A percentile compares a stretch with the other conserved stretches of the same genome.
These are phyloP conservation scores for Ciconia nigra DNA, from an alignment of 2,797 vertebrate genomes.

Conservation along the genomic window DNA sequence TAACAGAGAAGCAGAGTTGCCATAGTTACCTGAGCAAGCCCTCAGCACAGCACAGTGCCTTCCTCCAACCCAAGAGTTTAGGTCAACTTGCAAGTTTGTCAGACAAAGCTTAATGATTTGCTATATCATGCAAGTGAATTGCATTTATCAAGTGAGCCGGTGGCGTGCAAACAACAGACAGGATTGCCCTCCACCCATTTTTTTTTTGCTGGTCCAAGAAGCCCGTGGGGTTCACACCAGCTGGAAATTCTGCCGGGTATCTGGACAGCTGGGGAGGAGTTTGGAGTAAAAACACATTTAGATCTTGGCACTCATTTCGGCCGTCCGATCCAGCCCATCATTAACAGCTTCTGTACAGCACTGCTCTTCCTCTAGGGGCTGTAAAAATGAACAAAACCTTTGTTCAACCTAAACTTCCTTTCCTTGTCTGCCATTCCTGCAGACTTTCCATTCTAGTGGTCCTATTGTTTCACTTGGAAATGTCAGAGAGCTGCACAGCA, in stretches of 20 bases:
- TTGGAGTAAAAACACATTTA: constrained; percentile 76
- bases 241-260: constrained; percentile 65
- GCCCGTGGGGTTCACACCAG: constrained; percentile 46
- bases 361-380: constrained; percentile 74
- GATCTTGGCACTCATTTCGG: constrained; percentile 68
- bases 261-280: constrained; percentile 75
- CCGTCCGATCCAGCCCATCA: constrained; percentile 72
- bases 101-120: constrained; percentile 56
- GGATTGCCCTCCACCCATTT: background rate
- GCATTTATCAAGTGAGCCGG: constrained; percentile 11
- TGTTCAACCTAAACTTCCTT: constrained; percentile 76
- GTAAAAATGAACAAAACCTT: constrained; percentile 75
- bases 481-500: background rate
- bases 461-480: constrained; percentile 67
- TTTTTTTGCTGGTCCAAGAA: constrained; percentile 5
- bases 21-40: constrained; percentile 74
- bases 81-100: constrained; percentile 67
- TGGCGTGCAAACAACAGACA: background rate
- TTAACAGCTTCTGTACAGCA: constrained; percentile 77
- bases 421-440: constrained; percentile 54
- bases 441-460: constrained; percentile 61
- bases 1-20: constrained; percentile 70
- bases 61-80: constrained; percentile 58
- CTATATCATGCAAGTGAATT: constrained; percentile 39
- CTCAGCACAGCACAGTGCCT: constrained; percentile 60